These are phyloP conservation scores for Venusia cambrica DNA, from an alignment of 2,888 invertebrate species.

Conservation along the genomic window DNA sequence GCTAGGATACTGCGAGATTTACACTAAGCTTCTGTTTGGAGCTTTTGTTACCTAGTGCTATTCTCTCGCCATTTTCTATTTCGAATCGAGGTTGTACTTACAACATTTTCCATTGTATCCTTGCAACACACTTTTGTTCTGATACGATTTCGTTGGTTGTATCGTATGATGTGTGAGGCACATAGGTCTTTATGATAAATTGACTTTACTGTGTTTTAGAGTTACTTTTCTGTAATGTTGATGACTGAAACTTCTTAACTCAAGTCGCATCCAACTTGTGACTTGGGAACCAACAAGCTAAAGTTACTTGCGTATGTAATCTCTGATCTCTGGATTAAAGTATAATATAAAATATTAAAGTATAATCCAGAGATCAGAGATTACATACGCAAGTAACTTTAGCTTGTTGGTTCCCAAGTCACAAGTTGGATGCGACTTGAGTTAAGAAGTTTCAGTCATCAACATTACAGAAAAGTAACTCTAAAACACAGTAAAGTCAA, in stretches of 20 bases:
- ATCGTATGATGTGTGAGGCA: constrained; percentile 1
- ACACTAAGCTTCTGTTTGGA: constrained; percentile 31
- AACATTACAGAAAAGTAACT: too few relatives aligned
- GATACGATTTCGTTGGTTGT: constrained; percentile 10
- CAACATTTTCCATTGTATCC: constrained; percentile 12
- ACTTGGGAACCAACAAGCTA: constrained; percentile 16
- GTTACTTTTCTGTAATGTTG: too few relatives aligned
- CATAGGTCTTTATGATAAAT: too few relatives aligned
- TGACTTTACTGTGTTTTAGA: too few relatives aligned
- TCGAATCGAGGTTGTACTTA: constrained; percentile 1
- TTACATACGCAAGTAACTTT: constrained; percentile 15
- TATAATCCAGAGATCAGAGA: constrained; percentile 20
- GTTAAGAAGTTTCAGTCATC: constrained; percentile 22
- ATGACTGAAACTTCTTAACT: constrained; percentile 22
- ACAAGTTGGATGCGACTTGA: constrained; percentile 18
- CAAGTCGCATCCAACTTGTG: constrained; percentile 17
- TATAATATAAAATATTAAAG: constrained; percentile 25
- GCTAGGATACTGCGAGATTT: constrained; percentile 44
- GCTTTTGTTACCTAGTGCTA: constrained; percentile 16
- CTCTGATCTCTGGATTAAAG: constrained; percentile 20
- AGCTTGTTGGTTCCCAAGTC: constrained; percentile 17
- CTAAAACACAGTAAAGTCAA: too few relatives aligned
- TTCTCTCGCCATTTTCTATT: constrained; percentile 11
- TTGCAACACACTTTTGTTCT: constrained; percentile 7
- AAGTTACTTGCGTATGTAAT: constrained; percentile 16